These are phyloP conservation scores for Chelonus insularis DNA, from an alignment of 1,140 invertebrate genomes.

Conservation along the genomic window DNA sequence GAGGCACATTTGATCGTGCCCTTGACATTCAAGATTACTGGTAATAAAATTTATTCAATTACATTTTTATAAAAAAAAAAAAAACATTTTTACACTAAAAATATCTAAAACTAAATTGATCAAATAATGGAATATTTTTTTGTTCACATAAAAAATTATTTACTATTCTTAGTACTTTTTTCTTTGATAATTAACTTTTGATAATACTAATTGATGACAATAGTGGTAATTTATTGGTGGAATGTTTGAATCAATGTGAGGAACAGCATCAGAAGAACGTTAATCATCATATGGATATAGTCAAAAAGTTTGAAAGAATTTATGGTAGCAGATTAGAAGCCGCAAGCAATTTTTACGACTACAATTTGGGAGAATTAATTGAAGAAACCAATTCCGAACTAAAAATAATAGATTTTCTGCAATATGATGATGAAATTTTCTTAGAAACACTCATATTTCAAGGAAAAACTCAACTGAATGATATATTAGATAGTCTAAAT, in stretches of 20 bases:
- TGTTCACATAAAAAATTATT: neutral
- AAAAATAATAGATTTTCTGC: constrained; percentile 16
- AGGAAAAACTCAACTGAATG: constrained; percentile 30
- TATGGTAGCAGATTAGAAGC: constrained; percentile 30
- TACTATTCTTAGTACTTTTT: neutral
- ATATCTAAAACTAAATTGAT: neutral
- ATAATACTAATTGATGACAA: neutral
- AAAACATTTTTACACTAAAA: neutral
- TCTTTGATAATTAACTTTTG: neutral
- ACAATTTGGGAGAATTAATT: constrained; percentile 23
- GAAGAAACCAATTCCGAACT: constrained; percentile 13
- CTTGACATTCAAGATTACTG: constrained; percentile 50
- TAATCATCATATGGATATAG: constrained; percentile 36
- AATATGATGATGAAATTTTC: constrained; percentile 32
- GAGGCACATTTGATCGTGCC: constrained; percentile 47
- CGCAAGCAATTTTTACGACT: constrained; percentile 28
- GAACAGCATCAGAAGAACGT: constrained; percentile 39
- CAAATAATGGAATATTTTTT: neutral
- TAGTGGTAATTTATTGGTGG: constrained; percentile 39
- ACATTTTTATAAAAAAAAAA: neutral
- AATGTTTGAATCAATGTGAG: constrained; percentile 38
- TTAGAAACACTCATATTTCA: constrained; percentile 33
- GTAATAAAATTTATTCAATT: too few relatives aligned
- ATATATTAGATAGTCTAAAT: constrained; percentile 28
- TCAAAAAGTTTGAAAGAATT: constrained; percentile 39